Evolutionary conservation across 2,113 vertebrate species (phyloP), one percentile per base, ranked within the genome.

Genomic region (Phocoena phocoena): DNA sequence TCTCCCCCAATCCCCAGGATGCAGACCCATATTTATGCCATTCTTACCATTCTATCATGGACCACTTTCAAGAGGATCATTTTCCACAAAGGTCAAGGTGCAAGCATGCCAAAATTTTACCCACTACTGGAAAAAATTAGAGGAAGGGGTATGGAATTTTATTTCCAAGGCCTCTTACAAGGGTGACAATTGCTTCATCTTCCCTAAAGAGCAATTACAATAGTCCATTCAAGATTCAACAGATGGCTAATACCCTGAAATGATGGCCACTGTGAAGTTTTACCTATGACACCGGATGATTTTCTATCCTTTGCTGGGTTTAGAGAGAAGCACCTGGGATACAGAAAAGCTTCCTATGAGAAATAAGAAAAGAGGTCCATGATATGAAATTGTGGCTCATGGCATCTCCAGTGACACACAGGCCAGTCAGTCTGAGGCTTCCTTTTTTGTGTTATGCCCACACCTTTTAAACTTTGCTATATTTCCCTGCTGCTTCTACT

Each of bases 201-300:
- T 83, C 90, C 50, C 83, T 86, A 47, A 92, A 87, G 62, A 86
- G 33, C 20, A 86, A 92, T 91, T 88, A 93, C 12, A 88, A 81
- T 7, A 76, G 60, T 26, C 63, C 26, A 86, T 58, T 93, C n/a
- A 92, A 53, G 55, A 97, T 77, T 93, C 38, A 41, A 74, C 25
- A 58, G 67, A 73, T 62, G n/a, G 67, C 55, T 65, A 65, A 77
- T 20, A 47, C 21, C n/a, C 73, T 89, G n/a, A 86, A 95, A 90
- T 93, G 15, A 93, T 55, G 38, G 62, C 62, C 53, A 71, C 33
- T 25, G 50, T 60, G 81, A 60, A 73, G 8, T 63, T 89, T 95
- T 79, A 84, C 87, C 88, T 63, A 84, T 86, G 28, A 88, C 67
- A 76, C 20, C 26, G 13, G 23, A 58, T 85, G 58, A 83, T 44